Evolutionary conservation across 2,113 vertebrate genomes (phyloP).

Genomic region (Aplodontia rufa): DNA sequence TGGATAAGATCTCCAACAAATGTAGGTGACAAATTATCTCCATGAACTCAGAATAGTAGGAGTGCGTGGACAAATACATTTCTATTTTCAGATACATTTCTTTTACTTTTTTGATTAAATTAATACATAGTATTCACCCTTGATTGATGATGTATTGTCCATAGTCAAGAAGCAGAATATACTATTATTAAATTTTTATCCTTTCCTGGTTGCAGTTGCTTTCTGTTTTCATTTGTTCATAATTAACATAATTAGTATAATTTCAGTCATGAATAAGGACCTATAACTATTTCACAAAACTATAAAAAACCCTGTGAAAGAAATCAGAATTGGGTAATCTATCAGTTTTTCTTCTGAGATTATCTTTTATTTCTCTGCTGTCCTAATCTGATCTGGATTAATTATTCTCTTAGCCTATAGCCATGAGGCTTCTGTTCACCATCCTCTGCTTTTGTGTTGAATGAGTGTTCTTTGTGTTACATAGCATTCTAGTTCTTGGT

Average conservation of each 20-base stretch:
- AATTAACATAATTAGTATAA: not conserved
- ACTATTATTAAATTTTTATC: not conserved
- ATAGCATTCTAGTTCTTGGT: not conserved
- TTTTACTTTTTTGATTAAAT: not conserved
- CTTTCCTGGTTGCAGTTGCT: not conserved
- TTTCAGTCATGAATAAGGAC: not conserved
- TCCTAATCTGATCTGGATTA: not conserved
- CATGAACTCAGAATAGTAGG: not conserved
- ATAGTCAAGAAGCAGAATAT: not conserved
- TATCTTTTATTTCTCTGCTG: not conserved
- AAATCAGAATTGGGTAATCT: not conserved
- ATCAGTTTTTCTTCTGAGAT: not conserved
- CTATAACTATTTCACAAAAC: not conserved
- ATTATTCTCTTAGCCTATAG: not conserved
- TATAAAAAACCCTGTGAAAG: not conserved
- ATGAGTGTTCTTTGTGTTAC: not conserved
- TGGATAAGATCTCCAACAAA: not conserved
- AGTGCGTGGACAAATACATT: not conserved
- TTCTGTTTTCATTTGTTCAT: not conserved
- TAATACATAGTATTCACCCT: not conserved
- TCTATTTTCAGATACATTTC: not conserved
- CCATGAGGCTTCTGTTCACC: not conserved
- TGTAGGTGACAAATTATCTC: not conserved
- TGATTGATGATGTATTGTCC: not conserved
- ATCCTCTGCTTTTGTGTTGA: not conserved